These are phyloP conservation scores for Gambusia holbrooki DNA, from an alignment of 2,113 vertebrate species.

Conservation along the genomic window DNA sequence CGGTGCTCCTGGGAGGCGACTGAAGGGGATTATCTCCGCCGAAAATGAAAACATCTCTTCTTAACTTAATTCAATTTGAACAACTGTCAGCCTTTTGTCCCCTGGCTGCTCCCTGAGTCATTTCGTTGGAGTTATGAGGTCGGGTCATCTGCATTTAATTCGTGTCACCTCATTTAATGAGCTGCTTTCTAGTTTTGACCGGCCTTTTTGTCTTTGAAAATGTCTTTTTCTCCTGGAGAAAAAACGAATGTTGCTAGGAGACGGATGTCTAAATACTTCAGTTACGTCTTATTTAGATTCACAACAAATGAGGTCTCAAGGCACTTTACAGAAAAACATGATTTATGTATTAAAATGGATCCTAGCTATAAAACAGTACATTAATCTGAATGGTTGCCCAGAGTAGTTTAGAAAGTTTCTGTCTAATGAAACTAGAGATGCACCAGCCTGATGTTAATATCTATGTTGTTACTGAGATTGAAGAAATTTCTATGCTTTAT, in stretches of 20 bases:
- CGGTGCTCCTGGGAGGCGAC: constrained; percentile 10
- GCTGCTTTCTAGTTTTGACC: neutral
- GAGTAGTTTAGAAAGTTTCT: no score
- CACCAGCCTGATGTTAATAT: no score
- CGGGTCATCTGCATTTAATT: constrained; percentile 23
- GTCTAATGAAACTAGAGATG: no score
- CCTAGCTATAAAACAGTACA: no score
- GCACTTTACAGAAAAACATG: no score
- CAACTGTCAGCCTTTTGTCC: constrained; percentile 39
- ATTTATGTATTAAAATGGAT: no score
- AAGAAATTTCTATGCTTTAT: no score
- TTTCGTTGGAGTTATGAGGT: constrained; percentile 3
- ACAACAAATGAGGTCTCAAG: no score
- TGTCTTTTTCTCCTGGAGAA: neutral
- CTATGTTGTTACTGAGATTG: no score
- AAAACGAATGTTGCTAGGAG: neutral
- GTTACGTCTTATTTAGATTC: no score
- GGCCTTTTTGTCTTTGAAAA: neutral
- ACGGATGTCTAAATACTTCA: neutral
- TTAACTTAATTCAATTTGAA: constrained; percentile 44
- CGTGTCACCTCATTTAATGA: constrained; percentile 19
- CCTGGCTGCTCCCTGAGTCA: constrained; percentile 29
- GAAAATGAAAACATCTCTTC: constrained; percentile 38
- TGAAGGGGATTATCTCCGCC: constrained; percentile 21
- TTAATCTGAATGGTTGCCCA: no score